A percentile compares a stretch with the other conserved stretches of the same genome.
Conservation (phyloP, 2,113 vertebrate genomes). For the Coreoperca whiteheadi region DNA sequence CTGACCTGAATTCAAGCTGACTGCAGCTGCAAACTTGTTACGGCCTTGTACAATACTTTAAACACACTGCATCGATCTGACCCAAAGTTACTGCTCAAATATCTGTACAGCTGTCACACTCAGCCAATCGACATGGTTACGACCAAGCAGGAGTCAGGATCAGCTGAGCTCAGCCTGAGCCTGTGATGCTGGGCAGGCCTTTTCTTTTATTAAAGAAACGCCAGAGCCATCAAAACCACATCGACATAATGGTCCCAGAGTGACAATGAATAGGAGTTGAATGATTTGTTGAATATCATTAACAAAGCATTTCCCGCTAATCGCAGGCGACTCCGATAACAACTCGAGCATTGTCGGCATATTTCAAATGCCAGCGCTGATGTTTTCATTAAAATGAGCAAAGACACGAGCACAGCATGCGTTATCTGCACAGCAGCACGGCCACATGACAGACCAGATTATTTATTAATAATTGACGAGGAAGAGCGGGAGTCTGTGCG, state of each 20-base stretch:
- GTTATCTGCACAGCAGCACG: conserved; percentile 5
- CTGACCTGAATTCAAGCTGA: too few species aligned
- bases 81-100: not conserved
- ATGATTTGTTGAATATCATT: conserved; percentile 19
- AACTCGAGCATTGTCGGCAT: not conserved
- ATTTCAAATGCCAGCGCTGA: not conserved
- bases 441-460: not conserved
- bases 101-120: not conserved
- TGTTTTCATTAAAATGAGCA: not conserved
- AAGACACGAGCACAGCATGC: not conserved
- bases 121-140: not conserved
- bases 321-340: not conserved
- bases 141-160: not conserved
- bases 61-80: not conserved
- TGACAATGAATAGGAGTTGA: not conserved
- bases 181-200: not conserved
- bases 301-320: conserved; percentile 13
- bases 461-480: conserved; percentile 36
- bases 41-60: not conserved
- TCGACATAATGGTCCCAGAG: not conserved
- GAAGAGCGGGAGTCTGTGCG: not conserved
- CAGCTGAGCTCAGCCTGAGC: not conserved
- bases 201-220: not conserved
- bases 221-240: not conserved
- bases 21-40: too few species aligned